Evolutionary conservation across 2,888 invertebrate genomes (phyloP).

Genomic region (Drosophila buzzatii): DNA sequence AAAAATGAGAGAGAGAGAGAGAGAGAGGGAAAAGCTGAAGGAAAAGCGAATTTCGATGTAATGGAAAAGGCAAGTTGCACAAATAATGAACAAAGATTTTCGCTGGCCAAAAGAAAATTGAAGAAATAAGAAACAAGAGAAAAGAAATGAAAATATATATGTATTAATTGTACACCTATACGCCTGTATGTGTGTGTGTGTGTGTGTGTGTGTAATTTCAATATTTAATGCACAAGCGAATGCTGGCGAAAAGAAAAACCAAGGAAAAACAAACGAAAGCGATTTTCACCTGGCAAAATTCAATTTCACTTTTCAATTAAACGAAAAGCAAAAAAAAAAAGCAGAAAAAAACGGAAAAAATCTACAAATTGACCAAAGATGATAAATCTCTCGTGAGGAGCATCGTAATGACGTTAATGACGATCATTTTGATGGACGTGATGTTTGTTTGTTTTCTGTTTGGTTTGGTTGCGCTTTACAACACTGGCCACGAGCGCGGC

Average conservation of each 20-base stretch:
- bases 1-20: background rate
- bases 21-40: background rate
- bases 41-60: conserved; percentile 18
- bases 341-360: conserved; percentile 10
- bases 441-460: conserved; percentile 15
- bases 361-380: conserved; percentile 34
- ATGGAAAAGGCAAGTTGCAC: conserved; percentile 25
- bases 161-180: background rate
- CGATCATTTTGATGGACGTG: conserved; percentile 16
- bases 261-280: conserved; percentile 20
- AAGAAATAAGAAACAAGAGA: background rate
- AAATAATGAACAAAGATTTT: conserved; percentile 44
- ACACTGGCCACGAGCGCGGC: background rate
- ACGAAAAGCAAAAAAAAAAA: conserved; percentile 5
- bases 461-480: conserved; percentile 10
- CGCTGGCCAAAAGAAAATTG: conserved; percentile 20
- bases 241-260: conserved; percentile 21
- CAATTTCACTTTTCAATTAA: conserved; percentile 76
- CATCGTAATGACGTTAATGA: conserved; percentile 27
- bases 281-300: conserved; percentile 62
- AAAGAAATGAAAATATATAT: background rate
- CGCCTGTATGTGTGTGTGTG: background rate
- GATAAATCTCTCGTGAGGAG: conserved; percentile 27
- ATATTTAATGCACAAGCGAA: conserved; percentile 58
- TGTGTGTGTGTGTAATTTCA: conserved; percentile 37